Evolutionary conservation across 2,888 invertebrate species (phyloP), one percentile per base, ranked within the genome.

Genomic region (Apamea monoglypha): DNA sequence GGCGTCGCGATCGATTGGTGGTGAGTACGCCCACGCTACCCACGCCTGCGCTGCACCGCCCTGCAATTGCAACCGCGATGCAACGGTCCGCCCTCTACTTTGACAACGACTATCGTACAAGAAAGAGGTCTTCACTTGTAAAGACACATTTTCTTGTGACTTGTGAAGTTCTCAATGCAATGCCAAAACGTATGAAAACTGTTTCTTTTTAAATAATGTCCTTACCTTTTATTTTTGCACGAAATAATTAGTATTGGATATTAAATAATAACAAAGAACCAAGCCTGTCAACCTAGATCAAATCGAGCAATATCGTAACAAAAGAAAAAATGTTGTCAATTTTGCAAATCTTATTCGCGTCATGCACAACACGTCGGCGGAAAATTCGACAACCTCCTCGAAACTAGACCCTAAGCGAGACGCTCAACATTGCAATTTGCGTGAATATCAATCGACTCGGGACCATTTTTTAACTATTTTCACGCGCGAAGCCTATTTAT

Each of bases 11-110:
- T 96, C 96, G 95, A 96, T 96, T 94, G 93, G 92, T 92, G 90
- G 87, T 89, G 92, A 94, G 93, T 91, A 95, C 96, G 95, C 96
- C 96, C 96, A 93, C 93, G 93, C 90, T 91, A 91, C 94, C 94
- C 95, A 96, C 96, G 96, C 96, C 94, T 95, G 95, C 96, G 95
- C 95, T 94, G 95, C 95, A 92, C 92, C 95, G 95, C 96, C 96
- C 92, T 94, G 94, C 94, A 94, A 89, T 92, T 95, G 95, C 94
- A 95, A 83, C 90, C 79, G 84, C 92, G 88, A 85, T 94, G 94
- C 94, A 94, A 82, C 91, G 92, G 84, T 89, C 92, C 94, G 93
- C 93, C 94, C 90, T 93, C 90, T 90, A 89, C 80, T 81, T 82
- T 78, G 78, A 81, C 78, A 81, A 83, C 71, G 64, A 82, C 73